Base-by-base conservation (phyloP, 1,140 invertebrate species). In the Proctacanthus coquilletti region DNA sequence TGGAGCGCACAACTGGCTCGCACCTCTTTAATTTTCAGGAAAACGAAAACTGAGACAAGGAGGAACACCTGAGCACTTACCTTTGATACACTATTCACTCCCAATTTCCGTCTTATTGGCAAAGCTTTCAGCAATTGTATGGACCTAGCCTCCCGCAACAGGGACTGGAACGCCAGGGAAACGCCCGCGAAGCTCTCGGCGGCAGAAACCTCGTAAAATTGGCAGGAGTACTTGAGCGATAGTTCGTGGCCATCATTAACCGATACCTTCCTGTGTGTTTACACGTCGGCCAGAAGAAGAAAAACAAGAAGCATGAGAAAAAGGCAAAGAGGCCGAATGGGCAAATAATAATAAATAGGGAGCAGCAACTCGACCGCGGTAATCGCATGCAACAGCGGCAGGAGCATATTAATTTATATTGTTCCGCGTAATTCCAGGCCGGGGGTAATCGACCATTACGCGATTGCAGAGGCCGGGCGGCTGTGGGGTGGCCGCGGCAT, bases 161-260 rank as follows among this genome's bases (percentile, higher is more conserved):
- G 61, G 6, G 76, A 77, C 47, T 85, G 81, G 60, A 86, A 88
- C 1, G 80, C 80, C 32, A 84, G 62, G 23, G 74, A 77, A 0
- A 84, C 80, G 17, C 80, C 80, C 2, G 79, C 74, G 39, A 71
- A 75, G 53, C 76, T 80, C 52, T 86, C 83, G 11, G 83, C 83
- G 10, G 82, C 82, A 35, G 81, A 84, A 39, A 88, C 81, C 60
- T 86, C 83, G 57, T 82, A 85, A 58, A 85, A 86, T 52, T 83
- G 81, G 52, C 82, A 86, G 11, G 80, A 75, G 50, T 76, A 80
- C 34, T 77, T 70, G 34, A 84, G 55, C 0, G 82, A 83, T 23
- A 84, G 47, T 52, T 84, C 79, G 48, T 84, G 80, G 13, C 82
- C 84, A 46, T 82, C 81, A 48, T 83, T 80, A 8, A 84, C 78